A percentile compares a stretch with the other conserved stretches of the same genome.
Evolutionary conservation across 2,113 vertebrate species (phyloP).

Genomic region (Asarcornis scutulata): DNA sequence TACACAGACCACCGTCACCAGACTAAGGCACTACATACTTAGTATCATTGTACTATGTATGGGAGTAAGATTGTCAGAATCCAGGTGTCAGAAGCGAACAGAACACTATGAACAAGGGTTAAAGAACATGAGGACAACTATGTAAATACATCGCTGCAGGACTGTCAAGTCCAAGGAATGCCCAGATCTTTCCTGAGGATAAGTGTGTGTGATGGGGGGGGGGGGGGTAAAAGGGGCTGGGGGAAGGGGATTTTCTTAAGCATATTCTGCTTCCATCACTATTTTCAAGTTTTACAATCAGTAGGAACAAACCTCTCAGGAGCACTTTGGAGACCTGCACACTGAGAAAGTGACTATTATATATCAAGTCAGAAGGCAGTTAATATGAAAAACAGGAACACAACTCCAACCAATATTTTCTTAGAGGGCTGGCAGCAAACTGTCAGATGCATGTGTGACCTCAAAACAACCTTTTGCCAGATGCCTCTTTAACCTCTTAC

Average conservation of each 20-base stretch:
- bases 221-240: background rate
- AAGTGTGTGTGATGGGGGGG: background rate
- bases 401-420: conserved; percentile 56
- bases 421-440: conserved; percentile 47
- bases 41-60: background rate
- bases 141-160: background rate
- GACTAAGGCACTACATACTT: background rate
- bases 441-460: conserved; percentile 63
- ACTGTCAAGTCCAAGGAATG: background rate
- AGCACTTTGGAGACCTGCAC: background rate
- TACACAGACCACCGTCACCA: background rate
- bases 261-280: background rate
- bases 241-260: background rate
- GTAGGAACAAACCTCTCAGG: conserved; percentile 5
- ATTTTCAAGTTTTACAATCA: conserved; percentile 8
- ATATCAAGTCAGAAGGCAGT: conserved; percentile 51
- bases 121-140: background rate
- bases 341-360: conserved; percentile 1
- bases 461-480: conserved; percentile 70
- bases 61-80: background rate
- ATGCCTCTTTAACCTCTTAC: conserved; percentile 67
- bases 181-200: background rate
- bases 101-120: background rate
- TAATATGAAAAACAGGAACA: conserved; percentile 63
- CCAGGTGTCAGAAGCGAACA: background rate